These are phyloP conservation scores for Pterobdella sp. DNA, from an alignment of 2,888 invertebrate genomes.

Conservation along the genomic window DNA sequence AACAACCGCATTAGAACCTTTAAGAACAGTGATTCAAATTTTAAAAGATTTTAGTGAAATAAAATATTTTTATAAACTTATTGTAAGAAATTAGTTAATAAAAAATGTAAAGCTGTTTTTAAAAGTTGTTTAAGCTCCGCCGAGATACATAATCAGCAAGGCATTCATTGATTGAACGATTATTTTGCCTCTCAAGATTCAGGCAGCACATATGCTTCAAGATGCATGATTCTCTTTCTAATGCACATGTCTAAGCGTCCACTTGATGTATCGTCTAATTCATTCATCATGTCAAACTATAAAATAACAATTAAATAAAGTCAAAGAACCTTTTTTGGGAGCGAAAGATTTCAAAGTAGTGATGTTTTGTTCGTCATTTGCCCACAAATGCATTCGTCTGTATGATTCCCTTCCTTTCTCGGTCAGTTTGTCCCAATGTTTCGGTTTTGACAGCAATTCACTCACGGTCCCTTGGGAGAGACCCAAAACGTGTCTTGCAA, in stretches of 20 bases:
- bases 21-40: background rate
- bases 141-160: background rate
- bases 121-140: background rate
- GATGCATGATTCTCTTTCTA: slow-evolving; percentile 21
- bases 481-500: slow-evolving; percentile 95
- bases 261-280: slow-evolving; percentile 8
- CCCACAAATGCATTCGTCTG: slow-evolving; percentile 99
- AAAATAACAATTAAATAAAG: background rate
- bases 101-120: background rate
- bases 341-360: slow-evolving; percentile 93
- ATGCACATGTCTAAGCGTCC: slow-evolving; percentile 19
- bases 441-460: slow-evolving; percentile 93
- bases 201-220: slow-evolving; percentile 16
- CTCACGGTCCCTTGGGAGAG: slow-evolving; percentile 91
- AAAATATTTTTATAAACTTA: background rate
- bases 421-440: slow-evolving; percentile 98
- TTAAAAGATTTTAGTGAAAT: background rate
- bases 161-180: slow-evolving; percentile 26
- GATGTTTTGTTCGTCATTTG: slow-evolving; percentile 91
- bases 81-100: background rate
- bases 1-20: slow-evolving; percentile 23
- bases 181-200: slow-evolving; percentile 24
- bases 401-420: slow-evolving; percentile 98
- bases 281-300: background rate
- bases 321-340: slow-evolving; percentile 51